Base-by-base conservation (phyloP, 1,140 invertebrate species). In the Brevipalpus yothersi region DNA sequence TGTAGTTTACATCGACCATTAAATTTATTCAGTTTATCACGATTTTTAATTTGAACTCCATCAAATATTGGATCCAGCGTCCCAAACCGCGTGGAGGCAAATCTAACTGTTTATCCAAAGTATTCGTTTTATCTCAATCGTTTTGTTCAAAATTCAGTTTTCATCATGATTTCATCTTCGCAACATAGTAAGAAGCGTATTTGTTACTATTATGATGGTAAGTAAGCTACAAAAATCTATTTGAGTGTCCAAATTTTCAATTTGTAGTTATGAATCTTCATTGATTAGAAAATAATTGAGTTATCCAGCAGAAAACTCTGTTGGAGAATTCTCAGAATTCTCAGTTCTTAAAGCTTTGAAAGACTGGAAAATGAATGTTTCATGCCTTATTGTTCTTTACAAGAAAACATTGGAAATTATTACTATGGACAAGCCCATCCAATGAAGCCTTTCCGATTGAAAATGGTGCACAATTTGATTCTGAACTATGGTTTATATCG, bases 371-470 rank as follows among this genome's bases (percentile, higher is more conserved):
- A n/a, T n/a, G n/a, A n/a, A n/a, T n/a, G n/a, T n/a, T n/a, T n/a
- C n/a, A 31, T 31, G 31, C 2, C 5, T 31, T 66, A 5, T 31
- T 31, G 5, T 31, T 40, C 62, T 73, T 75, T 65, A n/a, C n/a
- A n/a, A 92, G 87, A 86, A 75, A 93, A 98, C 72, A 95, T 98
- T 71, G 94, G 94, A 41, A 98, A 98, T 73, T 98, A 97, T 72
- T 98, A 98, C 70, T 98, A 98, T 85, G 94, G 94, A 1, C 94
- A 98, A 73, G 93, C 93, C 17, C 94, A 98, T 79, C 94, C 94
- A 8, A 99, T 98, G 94, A 98, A 99, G 72, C 94, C 94, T 10
- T 93, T 98, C 72, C 80, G 94, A 63, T 97, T 99, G 80, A 82
- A 94, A 68, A 99, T 99, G 94, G 96, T 94, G 2, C 94, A 99